Conservation (phyloP, 2,888 invertebrate genomes). For the Cerceris rybyensis region DNA sequence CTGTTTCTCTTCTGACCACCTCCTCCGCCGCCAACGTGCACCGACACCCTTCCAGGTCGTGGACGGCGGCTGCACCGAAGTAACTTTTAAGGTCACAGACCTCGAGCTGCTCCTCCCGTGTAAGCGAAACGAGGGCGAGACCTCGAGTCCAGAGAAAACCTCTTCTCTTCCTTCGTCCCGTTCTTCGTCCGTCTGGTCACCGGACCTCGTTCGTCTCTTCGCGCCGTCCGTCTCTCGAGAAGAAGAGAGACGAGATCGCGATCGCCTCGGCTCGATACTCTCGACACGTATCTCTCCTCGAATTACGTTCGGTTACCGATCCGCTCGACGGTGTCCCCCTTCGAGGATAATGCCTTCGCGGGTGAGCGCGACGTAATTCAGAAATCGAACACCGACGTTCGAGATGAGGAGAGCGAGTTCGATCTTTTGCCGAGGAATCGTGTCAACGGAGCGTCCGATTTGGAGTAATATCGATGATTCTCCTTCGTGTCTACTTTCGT, state of each 20-base stretch:
- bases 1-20: background rate
- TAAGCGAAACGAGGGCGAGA: slow-evolving; percentile 66
- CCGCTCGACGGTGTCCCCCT: slow-evolving; percentile 7
- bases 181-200: background rate
- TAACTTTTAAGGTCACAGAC: slow-evolving; percentile 73
- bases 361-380: slow-evolving; percentile 1
- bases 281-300: slow-evolving; percentile 37
- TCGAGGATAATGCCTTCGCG: slow-evolving; percentile 13
- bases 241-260: slow-evolving; percentile 5
- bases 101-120: slow-evolving; percentile 53
- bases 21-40: background rate
- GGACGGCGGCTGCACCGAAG: slow-evolving; percentile 47
- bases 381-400: background rate
- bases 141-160: slow-evolving; percentile 52
- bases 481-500: no score
- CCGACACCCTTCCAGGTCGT: slow-evolving; percentile 10
- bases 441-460: no score
- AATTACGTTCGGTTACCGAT: slow-evolving; percentile 53
- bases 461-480: no score
- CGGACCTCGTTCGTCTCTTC: background rate
- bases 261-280: slow-evolving; percentile 7
- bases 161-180: slow-evolving; percentile 11
- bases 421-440: background rate
- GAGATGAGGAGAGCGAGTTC: background rate
- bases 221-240: slow-evolving; percentile 6